phyloP scores from a whole-genome alignment of 2,797 vertebrate species.

The Lepus townsendii region DNA sequence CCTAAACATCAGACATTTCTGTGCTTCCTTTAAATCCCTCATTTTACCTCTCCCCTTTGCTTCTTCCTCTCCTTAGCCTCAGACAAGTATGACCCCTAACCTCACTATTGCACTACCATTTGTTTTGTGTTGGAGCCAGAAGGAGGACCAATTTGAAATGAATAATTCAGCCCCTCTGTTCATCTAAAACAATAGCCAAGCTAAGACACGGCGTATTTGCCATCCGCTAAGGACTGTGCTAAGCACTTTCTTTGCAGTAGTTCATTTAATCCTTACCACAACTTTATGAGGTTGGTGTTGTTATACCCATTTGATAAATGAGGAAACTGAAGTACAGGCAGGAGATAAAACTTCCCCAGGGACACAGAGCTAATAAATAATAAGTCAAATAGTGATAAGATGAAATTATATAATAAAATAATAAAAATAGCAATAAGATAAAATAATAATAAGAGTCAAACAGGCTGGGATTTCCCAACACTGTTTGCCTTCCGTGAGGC shows the following conservation, averaged over 20 bases:
- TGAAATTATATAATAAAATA: too few relatives aligned
- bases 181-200: neutral
- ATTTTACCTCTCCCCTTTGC: neutral
- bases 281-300: neutral
- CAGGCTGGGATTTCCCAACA: rapidly evolving
- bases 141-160: neutral
- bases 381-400: too few relatives aligned
- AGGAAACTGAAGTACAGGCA: neutral
- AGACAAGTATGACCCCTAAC: neutral
- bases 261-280: neutral
- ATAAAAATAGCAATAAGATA: too few relatives aligned
- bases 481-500: neutral
- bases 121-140: neutral
- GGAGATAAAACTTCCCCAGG: neutral
- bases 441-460: neutral
- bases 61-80: neutral
- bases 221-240: neutral
- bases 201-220: neutral
- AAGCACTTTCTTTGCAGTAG: neutral
- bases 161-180: neutral
- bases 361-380: neutral
- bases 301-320: neutral
- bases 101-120: neutral
- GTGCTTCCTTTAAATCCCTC: neutral
- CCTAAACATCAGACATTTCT: neutral